A percentile compares a stretch with the other conserved stretches of the same genome.
These are phyloP conservation scores for Hycleus phaleratus DNA, from an alignment of 1,140 invertebrate genomes.

Conservation along the genomic window DNA sequence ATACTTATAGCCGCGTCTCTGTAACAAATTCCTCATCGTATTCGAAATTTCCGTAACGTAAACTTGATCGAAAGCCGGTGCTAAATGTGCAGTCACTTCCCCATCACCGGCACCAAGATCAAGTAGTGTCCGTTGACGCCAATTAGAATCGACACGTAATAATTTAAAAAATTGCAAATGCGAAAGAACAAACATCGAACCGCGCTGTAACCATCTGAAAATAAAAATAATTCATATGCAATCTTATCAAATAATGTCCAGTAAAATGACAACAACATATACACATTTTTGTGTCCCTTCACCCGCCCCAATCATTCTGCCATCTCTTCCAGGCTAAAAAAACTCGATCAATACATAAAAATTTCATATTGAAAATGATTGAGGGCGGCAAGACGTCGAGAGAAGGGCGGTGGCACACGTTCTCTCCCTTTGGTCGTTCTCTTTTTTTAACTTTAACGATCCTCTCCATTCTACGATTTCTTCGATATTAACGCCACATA, in stretches of 20 bases:
- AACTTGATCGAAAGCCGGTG: conserved; percentile 59
- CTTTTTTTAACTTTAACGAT: too few relatives aligned
- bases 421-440: conserved; percentile 8
- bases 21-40: conserved; percentile 69
- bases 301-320: conserved; percentile 24
- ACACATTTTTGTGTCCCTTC: conserved; percentile 8
- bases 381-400: conserved; percentile 28
- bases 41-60: conserved; percentile 82
- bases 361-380: conserved; percentile 45
- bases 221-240: neutral
- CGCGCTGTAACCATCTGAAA: conserved; percentile 70
- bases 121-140: conserved; percentile 53
- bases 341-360: conserved; percentile 44
- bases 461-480: too few relatives aligned
- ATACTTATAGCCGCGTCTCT: conserved; percentile 67
- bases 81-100: conserved; percentile 69
- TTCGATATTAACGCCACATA: too few relatives aligned
- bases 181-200: conserved; percentile 91
- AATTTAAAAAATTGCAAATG: conserved; percentile 62
- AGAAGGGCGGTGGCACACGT: conserved; percentile 25
- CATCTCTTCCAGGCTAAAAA: conserved; percentile 32
- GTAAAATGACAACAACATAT: conserved; percentile 16
- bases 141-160: conserved; percentile 29
- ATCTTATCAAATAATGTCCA: conserved; percentile 14
- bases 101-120: conserved; percentile 92